phyloP scores from a whole-genome alignment of 2,113 vertebrate genomes.

The Chrysemys picta region DNA sequence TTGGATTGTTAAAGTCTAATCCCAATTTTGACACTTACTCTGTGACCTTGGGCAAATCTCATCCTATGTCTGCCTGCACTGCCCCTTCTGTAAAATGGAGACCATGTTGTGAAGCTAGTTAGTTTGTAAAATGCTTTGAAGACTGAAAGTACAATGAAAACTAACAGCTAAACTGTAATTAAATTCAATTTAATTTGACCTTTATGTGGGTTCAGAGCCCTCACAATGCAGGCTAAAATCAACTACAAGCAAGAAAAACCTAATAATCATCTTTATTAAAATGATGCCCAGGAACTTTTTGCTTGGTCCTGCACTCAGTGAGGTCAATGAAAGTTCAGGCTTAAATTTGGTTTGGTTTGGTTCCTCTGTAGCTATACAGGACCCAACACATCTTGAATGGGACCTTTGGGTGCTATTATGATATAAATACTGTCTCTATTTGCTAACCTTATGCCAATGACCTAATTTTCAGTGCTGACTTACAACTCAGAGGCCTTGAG shows the following conservation, averaged over 20 bases:
- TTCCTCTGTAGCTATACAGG: not conserved
- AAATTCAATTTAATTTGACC: not conserved
- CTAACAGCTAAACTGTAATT: not conserved
- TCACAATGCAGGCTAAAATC: not conserved
- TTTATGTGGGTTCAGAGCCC: not conserved
- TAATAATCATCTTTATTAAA: rapidly evolving
- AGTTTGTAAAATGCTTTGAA: not conserved
- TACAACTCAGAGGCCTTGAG: not conserved
- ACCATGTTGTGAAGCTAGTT: not conserved
- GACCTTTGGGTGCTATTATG: not conserved
- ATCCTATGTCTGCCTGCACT: not conserved
- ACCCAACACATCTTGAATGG: not conserved
- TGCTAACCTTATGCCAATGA: not conserved
- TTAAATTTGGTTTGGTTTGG: not conserved
- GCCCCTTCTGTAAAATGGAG: not conserved
- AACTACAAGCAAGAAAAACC: not conserved
- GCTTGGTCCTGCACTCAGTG: not conserved
- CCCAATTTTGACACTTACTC: not conserved
- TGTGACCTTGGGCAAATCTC: not conserved
- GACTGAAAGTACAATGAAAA: not conserved
- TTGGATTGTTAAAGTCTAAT: not conserved
- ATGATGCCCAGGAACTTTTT: not conserved
- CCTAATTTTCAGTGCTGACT: not conserved
- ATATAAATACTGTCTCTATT: not conserved
- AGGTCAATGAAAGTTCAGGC: not conserved